Base-by-base conservation (phyloP, 2,797 vertebrate genomes). In the Phalanger gymnotis region DNA sequence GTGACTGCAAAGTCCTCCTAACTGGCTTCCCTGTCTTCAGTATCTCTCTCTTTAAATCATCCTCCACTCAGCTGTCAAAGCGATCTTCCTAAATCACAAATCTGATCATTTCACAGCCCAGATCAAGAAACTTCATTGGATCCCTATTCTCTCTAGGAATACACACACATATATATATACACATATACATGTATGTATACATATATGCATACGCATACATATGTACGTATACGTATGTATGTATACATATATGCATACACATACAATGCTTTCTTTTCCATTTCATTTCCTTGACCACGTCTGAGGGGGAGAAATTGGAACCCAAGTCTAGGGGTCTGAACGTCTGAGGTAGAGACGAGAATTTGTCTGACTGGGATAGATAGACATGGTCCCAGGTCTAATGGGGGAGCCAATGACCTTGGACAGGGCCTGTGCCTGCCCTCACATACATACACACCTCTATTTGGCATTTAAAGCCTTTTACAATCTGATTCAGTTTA, bases 401-500 rank as follows among this genome's bases (percentile, higher is more conserved):
- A 93, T 34, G 34, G 66, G 93, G 30, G 47, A 95, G 40, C 53
- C 54, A 53, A 34, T n/a, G 16, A 96, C 58, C 96, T 95, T 66
- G 22, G 47, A 0, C 14, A 87, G 93, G 57, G 27, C 73, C 31
- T 55, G 51, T 27, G 52, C 53, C 52, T 27, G 61, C 90, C 27
- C 90, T 96, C 40, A 90, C 30, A 58, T 30, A 58, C 30, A 31
- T 30, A 58, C 25, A 61, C 13, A 40, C 34, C n/a, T 40, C n/a
- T 73, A 2, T 73, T 73, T 73, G 66, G 2, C n/a, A 73, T 40
- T 73, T 73, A 73, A 73, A 40, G n/a, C n/a, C n/a, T n/a, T 40
- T 73, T 31, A 73, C 66, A 40, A 61, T 61, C 10, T 61, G 11
- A 12, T 61, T 61, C 58, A 73, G n/a, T 1, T 40, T 22, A 40